These are phyloP conservation scores for Gallinago media DNA, from an alignment of 2,113 vertebrate genomes.

Conservation along the genomic window DNA sequence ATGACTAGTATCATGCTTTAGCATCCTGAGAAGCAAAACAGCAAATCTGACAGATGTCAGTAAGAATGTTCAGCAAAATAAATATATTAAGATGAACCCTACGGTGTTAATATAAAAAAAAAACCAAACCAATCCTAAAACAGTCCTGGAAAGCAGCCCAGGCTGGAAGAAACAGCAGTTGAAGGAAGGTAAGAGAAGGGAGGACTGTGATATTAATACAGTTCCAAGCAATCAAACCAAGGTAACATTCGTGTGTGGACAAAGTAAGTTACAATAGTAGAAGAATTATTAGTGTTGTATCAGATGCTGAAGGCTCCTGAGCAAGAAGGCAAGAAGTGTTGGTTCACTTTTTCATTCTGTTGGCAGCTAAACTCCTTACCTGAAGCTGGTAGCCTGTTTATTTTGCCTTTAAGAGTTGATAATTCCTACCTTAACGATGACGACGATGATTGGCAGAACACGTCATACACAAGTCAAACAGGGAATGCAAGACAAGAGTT, in stretches of 20 bases:
- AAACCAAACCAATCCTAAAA: background rate
- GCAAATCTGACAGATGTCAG: background rate
- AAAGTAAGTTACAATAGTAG: background rate
- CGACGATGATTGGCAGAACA: fast-evolving
- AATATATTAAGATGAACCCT: background rate
- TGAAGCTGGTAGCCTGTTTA: background rate
- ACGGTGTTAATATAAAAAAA: background rate
- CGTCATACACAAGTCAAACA: background rate
- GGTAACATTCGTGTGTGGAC: background rate
- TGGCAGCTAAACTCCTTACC: background rate
- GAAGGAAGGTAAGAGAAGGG: background rate
- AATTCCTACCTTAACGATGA: background rate
- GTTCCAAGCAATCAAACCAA: background rate
- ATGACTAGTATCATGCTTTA: background rate
- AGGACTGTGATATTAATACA: no score
- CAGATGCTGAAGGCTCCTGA: background rate
- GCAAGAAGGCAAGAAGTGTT: background rate
- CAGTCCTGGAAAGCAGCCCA: background rate
- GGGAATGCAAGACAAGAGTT: constrained; percentile 63
- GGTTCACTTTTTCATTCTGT: background rate
- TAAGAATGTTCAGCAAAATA: background rate
- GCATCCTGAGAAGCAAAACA: background rate
- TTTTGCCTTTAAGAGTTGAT: background rate
- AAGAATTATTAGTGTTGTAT: background rate
- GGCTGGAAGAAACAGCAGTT: background rate